Conservation (phyloP, 1,140 invertebrate species). For the Conus ventricosus region DNA sequence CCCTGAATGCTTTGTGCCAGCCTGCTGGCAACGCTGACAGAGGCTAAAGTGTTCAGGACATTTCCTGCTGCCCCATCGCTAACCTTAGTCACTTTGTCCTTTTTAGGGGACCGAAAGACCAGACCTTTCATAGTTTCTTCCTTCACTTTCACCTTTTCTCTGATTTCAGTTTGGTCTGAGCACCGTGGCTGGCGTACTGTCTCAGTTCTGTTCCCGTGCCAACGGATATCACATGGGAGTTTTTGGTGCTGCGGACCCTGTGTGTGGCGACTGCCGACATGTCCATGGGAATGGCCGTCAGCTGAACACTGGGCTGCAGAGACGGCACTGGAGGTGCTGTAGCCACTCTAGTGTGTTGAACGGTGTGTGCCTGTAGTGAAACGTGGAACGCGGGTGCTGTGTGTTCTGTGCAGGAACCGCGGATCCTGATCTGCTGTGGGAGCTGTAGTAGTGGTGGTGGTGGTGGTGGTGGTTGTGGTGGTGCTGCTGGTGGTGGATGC, state of each 20-base stretch:
- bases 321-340: neutral
- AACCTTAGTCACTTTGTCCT: neutral
- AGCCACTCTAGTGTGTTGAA: neutral
- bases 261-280: neutral
- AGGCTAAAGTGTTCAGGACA: neutral
- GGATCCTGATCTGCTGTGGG: neutral
- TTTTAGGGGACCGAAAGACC: neutral
- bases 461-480: neutral
- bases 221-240: constrained; percentile 2
- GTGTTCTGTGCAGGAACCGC: neutral
- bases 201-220: constrained; percentile 27
- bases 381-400: neutral
- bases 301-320: neutral
- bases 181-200: constrained; percentile 23
- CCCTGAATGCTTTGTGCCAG: neutral
- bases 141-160: neutral
- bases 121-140: neutral
- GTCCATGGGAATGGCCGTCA: neutral
- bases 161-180: constrained; percentile 7
- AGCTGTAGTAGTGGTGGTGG: neutral
- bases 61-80: neutral
- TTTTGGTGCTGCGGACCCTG: neutral
- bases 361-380: too few species aligned
- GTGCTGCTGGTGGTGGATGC: neutral
- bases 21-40: neutral